phyloP scores from a whole-genome alignment of 2,113 vertebrate species.

The Syrrhaptes paradoxus region DNA sequence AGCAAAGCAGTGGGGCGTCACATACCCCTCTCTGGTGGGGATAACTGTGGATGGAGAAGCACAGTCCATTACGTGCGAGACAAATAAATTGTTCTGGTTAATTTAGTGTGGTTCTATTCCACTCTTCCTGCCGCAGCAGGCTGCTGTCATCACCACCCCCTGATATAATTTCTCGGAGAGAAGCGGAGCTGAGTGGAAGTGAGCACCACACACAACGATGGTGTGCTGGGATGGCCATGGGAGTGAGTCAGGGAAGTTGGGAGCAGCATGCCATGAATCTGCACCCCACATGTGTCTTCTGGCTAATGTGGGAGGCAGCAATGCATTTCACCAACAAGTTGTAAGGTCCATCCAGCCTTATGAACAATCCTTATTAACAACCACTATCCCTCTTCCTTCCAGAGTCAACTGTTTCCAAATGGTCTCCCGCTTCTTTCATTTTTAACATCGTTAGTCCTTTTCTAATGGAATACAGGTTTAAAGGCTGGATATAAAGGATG shows the following conservation, averaged over 20 bases:
- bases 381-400: background rate
- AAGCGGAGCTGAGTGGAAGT: background rate
- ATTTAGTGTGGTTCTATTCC: background rate
- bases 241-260: background rate
- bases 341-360: background rate
- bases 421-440: background rate
- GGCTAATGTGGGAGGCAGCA: background rate
- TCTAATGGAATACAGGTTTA: background rate
- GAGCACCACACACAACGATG: background rate
- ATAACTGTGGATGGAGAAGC: background rate
- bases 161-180: background rate
- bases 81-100: slow-evolving; percentile 7
- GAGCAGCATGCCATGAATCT: background rate
- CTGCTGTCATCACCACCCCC: background rate
- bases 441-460: background rate
- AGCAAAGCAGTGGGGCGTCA: background rate
- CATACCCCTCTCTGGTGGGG: background rate
- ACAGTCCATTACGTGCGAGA: fast-evolving
- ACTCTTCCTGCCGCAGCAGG: background rate
- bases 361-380: background rate
- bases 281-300: background rate
- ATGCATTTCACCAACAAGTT: background rate
- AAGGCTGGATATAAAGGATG: background rate
- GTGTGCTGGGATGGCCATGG: background rate
- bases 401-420: background rate